These are phyloP conservation scores for Acronicta leporina DNA, from an alignment of 2,888 invertebrate species.

Conservation along the genomic window DNA sequence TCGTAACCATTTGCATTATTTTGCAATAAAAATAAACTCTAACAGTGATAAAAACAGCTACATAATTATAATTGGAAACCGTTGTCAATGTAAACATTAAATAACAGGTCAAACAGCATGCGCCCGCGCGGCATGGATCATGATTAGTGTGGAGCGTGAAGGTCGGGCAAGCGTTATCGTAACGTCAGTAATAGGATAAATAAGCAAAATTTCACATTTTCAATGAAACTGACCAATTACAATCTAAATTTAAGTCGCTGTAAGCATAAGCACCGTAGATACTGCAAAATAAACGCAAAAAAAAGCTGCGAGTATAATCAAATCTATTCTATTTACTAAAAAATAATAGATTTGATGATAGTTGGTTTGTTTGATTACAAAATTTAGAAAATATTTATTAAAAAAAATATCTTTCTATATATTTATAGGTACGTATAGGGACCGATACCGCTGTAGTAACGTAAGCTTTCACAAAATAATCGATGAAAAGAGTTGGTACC, in stretches of 20 bases:
- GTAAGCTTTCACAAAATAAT: too few relatives aligned
- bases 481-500: too few relatives aligned
- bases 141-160: slow-evolving; percentile 78
- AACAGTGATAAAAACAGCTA: slow-evolving; percentile 34
- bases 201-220: slow-evolving; percentile 62
- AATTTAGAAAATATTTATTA: too few relatives aligned
- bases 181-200: slow-evolving; percentile 64
- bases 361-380: too few relatives aligned
- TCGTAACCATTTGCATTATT: slow-evolving; percentile 37
- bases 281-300: neutral
- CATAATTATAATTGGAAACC: slow-evolving; percentile 50
- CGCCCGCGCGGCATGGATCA: slow-evolving; percentile 65
- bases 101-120: slow-evolving; percentile 67
- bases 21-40: slow-evolving; percentile 28
- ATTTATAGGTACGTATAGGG: too few relatives aligned
- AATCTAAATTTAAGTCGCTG: slow-evolving; percentile 10
- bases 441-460: too few relatives aligned
- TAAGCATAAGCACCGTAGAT: neutral
- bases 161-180: slow-evolving; percentile 75
- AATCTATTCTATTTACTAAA: too few relatives aligned
- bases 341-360: too few relatives aligned
- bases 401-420: too few relatives aligned
- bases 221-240: slow-evolving; percentile 22
- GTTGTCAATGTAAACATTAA: slow-evolving; percentile 62
- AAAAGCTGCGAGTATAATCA: neutral